Conservation (phyloP, 2,888 invertebrate genomes). For the Chalcis sispes region DNA sequence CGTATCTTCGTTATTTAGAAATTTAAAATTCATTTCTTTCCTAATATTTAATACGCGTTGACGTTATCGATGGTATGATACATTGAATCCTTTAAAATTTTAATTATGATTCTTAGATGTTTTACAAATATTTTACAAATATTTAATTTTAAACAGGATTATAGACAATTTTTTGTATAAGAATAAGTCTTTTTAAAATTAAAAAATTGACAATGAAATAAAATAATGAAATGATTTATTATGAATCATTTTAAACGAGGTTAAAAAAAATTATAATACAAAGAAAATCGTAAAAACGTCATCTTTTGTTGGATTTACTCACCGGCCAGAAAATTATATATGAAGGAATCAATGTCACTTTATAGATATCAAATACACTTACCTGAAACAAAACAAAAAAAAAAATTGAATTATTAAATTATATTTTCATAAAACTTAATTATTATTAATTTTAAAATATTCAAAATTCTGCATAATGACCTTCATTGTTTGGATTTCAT, state of each 20-base stretch:
- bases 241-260: background rate
- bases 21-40: no score
- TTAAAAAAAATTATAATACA: background rate
- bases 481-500: background rate
- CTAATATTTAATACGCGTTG: no score
- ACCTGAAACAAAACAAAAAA: slow-evolving; percentile 45
- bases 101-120: no score
- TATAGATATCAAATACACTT: background rate
- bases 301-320: slow-evolving; percentile 10
- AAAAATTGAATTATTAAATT: slow-evolving; percentile 26
- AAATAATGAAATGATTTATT: background rate
- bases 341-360: background rate
- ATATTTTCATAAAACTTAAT: background rate
- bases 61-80: no score
- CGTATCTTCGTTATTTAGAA: no score
- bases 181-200: no score
- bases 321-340: background rate
- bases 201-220: no score
- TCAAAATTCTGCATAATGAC: background rate
- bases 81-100: no score
- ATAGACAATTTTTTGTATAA: no score
- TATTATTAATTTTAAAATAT: background rate
- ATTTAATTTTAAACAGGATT: no score
- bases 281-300: background rate
- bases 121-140: no score